A percentile compares a stretch with the other conserved stretches of the same genome.
These are phyloP conservation scores for Musca domestica DNA, from an alignment of 1,140 invertebrate genomes.

Conservation along the genomic window DNA sequence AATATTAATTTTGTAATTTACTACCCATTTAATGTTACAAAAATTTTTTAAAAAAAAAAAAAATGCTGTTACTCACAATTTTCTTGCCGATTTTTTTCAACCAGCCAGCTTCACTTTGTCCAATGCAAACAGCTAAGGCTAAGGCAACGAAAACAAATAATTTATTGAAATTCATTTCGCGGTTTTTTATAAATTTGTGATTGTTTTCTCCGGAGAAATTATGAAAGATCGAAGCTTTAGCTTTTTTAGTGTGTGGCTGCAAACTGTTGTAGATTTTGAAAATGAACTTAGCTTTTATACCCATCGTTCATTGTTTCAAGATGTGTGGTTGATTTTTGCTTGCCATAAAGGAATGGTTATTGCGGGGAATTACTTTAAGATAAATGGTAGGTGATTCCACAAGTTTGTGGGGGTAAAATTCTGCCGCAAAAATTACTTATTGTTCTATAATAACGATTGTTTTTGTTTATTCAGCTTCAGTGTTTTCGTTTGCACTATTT, in stretches of 20 bases:
- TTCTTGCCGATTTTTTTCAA: too few relatives aligned
- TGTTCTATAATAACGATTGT: too few relatives aligned
- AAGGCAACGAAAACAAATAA: conserved; percentile 44
- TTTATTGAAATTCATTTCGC: conserved; percentile 47
- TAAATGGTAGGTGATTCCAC: too few relatives aligned
- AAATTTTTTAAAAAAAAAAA: conserved; percentile 39
- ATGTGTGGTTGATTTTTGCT: not conserved
- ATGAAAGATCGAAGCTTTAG: not conserved
- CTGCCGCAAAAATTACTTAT: too few relatives aligned
- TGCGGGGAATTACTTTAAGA: not conserved
- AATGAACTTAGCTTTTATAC: not conserved
- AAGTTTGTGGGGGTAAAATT: too few relatives aligned
- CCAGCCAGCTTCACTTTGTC: too few relatives aligned
- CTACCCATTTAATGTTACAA: conserved; percentile 2
- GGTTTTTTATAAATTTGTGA: not conserved
- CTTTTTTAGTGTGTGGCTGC: not conserved
- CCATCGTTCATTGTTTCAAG: too few relatives aligned
- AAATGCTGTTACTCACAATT: too few relatives aligned
- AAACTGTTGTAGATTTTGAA: not conserved
- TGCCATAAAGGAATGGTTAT: not conserved
- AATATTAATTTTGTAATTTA: not conserved
- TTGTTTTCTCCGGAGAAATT: too few relatives aligned
- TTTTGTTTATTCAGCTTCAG: too few relatives aligned
- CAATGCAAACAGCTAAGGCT: too few relatives aligned
- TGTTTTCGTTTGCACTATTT: too few relatives aligned